These are phyloP conservation scores for Isurus oxyrinchus DNA, from an alignment of 2,113 vertebrate species.

Conservation along the genomic window DNA sequence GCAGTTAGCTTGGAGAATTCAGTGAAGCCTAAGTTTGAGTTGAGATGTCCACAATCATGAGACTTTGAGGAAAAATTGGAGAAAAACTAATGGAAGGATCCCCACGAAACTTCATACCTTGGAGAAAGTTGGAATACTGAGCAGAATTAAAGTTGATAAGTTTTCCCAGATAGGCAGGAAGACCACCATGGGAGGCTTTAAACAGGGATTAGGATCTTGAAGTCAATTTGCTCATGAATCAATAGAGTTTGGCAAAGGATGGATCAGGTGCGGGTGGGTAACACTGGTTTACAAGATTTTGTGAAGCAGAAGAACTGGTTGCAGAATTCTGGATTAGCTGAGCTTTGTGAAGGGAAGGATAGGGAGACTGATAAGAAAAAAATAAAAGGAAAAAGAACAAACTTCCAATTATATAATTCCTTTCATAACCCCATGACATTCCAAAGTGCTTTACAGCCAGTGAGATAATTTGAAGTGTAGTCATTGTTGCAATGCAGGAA, in stretches of 20 bases:
- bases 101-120: too few relatives aligned
- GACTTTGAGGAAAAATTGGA: too few relatives aligned
- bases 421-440: background rate
- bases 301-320: background rate
- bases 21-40: too few relatives aligned
- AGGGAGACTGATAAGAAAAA: background rate
- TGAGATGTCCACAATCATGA: too few relatives aligned
- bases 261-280: background rate
- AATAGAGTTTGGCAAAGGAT: background rate
- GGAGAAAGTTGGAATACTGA: too few relatives aligned
- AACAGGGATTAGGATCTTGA: background rate
- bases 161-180: background rate
- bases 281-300: background rate
- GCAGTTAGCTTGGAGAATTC: too few relatives aligned
- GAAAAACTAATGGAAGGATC: too few relatives aligned
- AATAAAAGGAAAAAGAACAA: background rate
- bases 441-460: background rate
- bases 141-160: background rate
- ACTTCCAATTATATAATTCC: background rate
- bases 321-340: background rate
- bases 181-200: background rate
- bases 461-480: background rate
- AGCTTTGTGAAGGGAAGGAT: background rate
- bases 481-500: background rate
- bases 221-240: background rate